Evolutionary conservation across 2,797 vertebrate genomes (phyloP), one percentile per base, ranked within the genome.

Genomic region (Lithobates sylvaticus): DNA sequence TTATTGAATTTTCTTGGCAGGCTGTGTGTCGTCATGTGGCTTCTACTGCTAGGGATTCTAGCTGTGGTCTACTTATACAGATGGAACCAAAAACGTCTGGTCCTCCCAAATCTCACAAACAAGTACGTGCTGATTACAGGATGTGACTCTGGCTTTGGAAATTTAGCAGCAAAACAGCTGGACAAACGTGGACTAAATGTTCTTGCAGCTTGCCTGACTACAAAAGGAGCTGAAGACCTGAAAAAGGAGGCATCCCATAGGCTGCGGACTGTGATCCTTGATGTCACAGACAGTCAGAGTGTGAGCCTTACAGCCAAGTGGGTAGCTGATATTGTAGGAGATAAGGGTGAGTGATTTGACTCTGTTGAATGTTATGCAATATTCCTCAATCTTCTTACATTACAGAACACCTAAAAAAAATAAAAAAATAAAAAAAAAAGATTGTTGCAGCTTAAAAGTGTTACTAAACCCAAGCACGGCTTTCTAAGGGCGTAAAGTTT

Each of bases 141-240:
- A 54, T 86, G 85, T 73, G 85, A 89, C 76, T 90, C 86, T 0
- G 90, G 90, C 15, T 99, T 98, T 0, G 96, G 97, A 65, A 94
- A 95, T 84, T 92, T 94, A 84, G 91, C 98, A 89, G 97, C 96
- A 54, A 94, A 91, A 88, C 93, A 92, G 67, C 92, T 97, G 2
- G 95, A 96, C 44, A 89, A 85, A 0, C 91, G 88, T 58, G 96
- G 97, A 18, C 91, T 97, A 90, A 92, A 29, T 0, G 96, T 98
- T 61, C 89, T 98, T 88, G 96, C 96, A 0, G 94, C 93, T 0
- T 97, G 97, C 81, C 91, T 96, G 69, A 96, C 93, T 0, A 93
- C 96, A 61, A 93, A 89, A 65, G 85, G 85, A 29, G 85, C 85
- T 78, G 85, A 86, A 70, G 73, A 73, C 8, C 47, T 86, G 39